Percentiles rank a stretch among this genome's conserved stretches.
Evolutionary conservation across 2,797 vertebrate species (phyloP).

Genomic region (Centropyge bicolor): DNA sequence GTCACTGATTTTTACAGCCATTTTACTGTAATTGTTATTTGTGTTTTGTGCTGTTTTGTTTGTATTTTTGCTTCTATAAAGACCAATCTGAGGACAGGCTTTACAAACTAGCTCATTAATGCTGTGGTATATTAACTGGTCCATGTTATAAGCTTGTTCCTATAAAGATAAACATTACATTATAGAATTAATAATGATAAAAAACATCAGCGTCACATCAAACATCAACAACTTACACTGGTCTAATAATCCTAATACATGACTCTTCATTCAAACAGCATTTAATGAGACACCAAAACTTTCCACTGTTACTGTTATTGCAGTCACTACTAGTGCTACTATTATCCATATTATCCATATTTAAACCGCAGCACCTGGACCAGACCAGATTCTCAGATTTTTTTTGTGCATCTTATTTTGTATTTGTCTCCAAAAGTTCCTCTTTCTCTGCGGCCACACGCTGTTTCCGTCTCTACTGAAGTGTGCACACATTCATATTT

Average conservation of each 20-base stretch:
- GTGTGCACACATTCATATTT: conserved; percentile 43
- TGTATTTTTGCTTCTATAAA: not conserved
- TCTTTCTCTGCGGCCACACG: conserved; percentile 21
- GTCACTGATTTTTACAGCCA: not conserved
- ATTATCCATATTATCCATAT: not conserved
- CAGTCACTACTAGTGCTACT: not conserved
- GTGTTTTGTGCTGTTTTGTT: not conserved
- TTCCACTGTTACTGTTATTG: not conserved
- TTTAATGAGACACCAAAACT: not conserved
- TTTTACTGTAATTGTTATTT: not conserved
- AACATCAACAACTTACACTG: not conserved
- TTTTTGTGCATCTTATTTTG: conserved; percentile 37
- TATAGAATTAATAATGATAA: not conserved
- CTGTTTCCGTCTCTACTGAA: conserved; percentile 17
- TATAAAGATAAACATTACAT: not conserved
- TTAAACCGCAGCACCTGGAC: too few relatives aligned
- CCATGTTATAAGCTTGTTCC: not conserved
- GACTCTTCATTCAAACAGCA: not conserved
- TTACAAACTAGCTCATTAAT: not conserved
- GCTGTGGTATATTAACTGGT: too few relatives aligned
- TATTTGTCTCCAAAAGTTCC: conserved; percentile 25
- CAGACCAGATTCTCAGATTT: not conserved
- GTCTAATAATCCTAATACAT: not conserved
- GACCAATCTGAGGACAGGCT: not conserved
- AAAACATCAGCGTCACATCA: not conserved